Evolutionary conservation across 1,140 invertebrate genomes (phyloP), one percentile per base, ranked within the genome.

Genomic region (Drusus annulatus): DNA sequence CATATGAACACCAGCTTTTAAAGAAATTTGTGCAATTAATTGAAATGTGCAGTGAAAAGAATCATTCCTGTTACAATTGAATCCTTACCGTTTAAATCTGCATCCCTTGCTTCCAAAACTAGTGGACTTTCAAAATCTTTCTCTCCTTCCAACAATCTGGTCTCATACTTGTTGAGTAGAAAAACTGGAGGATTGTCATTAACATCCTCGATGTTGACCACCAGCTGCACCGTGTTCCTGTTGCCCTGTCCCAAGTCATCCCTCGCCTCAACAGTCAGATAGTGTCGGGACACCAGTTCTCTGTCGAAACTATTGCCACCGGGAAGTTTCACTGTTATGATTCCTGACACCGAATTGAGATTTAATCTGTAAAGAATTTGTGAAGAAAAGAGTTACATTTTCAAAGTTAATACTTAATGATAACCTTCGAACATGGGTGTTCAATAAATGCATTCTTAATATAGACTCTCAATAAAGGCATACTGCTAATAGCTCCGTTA

Each of bases 131-230:
- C 94, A 85, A 98, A 98, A 60, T 94, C 89, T 0, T 87, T 80
- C 84, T 94, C 92, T 85, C 97, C 97, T 87, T 98, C 97, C 71
- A 94, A 85, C 0, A 98, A 85, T 56, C 96, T 92, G 0, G 94
- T 94, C 87, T 98, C 96, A 84, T 98, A 98, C 84, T 94, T 93
- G 52, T 92, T 93, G 81, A 96, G 95, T 0, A 95, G 85, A 85
- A 98, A 98, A 76, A 94, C 90, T 0, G 96, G 96, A 0, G 94
- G 90, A 85, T 97, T 97, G 86, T 97, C 96, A 85, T 98, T 98
- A 0, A 96, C 93, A 87, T 98, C 97, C 85, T 96, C 93, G 56
- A 98, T 93, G 78, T 95, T 94, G 2, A 98, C 91, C 3, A 96
- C 93, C 3, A 98, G 88, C 87, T 97, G 96, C 2, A 94, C 96